Conservation (phyloP, 1,140 invertebrate genomes). For the Aphaenogaster ashmeadi region DNA sequence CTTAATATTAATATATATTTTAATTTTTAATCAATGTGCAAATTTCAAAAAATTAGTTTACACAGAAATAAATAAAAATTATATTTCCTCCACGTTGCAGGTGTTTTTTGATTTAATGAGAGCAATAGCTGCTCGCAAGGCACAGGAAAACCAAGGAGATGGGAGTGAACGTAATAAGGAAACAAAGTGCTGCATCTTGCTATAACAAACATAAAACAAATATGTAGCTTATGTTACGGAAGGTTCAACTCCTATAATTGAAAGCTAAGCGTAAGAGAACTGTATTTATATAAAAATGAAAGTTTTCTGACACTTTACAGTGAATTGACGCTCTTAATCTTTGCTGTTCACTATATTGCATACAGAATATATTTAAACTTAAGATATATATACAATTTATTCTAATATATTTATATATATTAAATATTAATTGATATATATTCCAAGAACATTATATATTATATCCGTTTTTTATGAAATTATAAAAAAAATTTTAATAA, state of each 20-base stretch:
- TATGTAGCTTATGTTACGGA: constrained; percentile 66
- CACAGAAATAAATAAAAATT: constrained; percentile 45
- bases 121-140: constrained; percentile 97
- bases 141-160: constrained; percentile 96
- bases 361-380: constrained; percentile 48
- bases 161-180: constrained; percentile 96
- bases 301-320: constrained; percentile 81
- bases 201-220: constrained; percentile 81
- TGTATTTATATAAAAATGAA: constrained; percentile 73
- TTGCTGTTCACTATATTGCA: constrained; percentile 52
- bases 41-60: constrained; percentile 8
- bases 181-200: constrained; percentile 95
- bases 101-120: constrained; percentile 99
- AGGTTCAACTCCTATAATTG: constrained; percentile 68
- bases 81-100: constrained; percentile 87
- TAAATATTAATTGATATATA: constrained; percentile 20
- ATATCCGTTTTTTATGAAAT: constrained; percentile 47
- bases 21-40: constrained; percentile 7
- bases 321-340: constrained; percentile 72
- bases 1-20: not conserved
- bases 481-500: constrained; percentile 49
- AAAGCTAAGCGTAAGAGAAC: constrained; percentile 70
- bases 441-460: constrained; percentile 8
- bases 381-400: constrained; percentile 38
- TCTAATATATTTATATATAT: constrained; percentile 44